Evolutionary conservation across 92 coral and sea anemone species (phyloP), one percentile per base, ranked within the genome.

Genomic region (Chrysogorgia sp.): DNA sequence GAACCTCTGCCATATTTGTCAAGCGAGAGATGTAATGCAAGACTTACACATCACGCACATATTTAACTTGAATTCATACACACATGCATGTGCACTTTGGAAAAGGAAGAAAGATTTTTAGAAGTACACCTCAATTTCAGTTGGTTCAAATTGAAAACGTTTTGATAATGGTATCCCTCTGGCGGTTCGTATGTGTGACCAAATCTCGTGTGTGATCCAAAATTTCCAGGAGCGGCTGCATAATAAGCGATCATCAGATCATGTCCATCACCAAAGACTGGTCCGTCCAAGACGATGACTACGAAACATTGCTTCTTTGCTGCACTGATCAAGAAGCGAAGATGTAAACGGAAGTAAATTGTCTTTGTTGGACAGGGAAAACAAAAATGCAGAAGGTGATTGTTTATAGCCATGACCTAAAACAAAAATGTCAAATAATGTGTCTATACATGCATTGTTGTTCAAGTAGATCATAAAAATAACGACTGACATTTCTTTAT

Each of bases 101-200:
- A 4, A 12, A 37, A 12, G 12, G 6, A 37, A 12, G 5, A 37
- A 37, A 37, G 17, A 22, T 63, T 0, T 31, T 63, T 41, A 63
- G 47, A 31, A 63, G 33, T 31, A 63, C 28, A 63, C 69, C 33
- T 63, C 69, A 10, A 63, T 29, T 63, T 63, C 69, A 19, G 69
- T 63, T 4, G 47, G 47, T 63, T 0, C 14, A 41, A 63, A 63
- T n/a, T 33, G 1, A 15, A 31, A 9, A 15, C 33, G 15, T 63
- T 43, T 33, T 26, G 15, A 34, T 9, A 34, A 6, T 21, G 21
- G 33, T 63, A 63, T 17, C 69, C 69, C 33, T 21, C n/a, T 63
- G 69, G 69, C 13, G 69, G 69, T 63, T 63, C 22, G 45, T 63
- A 63, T 33, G 69, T 31, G 22, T 31, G 1, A 3, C 69, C 69